Evolutionary conservation across 2,888 invertebrate genomes (phyloP).

Genomic region (Xestia xanthographa): DNA sequence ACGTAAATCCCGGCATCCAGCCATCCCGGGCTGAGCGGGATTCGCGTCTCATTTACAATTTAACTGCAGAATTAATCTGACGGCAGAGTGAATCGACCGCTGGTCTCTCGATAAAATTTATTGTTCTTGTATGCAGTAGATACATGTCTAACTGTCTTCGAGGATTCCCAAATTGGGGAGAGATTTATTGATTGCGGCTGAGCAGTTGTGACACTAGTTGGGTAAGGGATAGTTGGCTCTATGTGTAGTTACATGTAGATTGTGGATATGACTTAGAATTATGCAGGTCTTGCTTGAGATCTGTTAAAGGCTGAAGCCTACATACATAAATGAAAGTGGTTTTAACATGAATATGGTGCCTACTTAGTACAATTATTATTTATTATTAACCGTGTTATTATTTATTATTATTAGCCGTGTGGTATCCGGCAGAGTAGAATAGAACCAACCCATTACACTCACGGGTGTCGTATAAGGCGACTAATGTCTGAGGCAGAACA

Average conservation of each 20-base stretch:
- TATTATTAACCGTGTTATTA: no score
- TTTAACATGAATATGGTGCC: neutral
- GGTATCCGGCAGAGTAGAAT: no score
- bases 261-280: neutral
- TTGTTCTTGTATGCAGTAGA: conserved; percentile 59
- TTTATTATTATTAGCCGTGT: no score
- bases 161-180: conserved; percentile 50
- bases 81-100: conserved; percentile 59
- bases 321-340: neutral
- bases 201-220: conserved; percentile 16
- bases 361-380: neutral
- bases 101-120: conserved; percentile 60
- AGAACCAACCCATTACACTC: no score
- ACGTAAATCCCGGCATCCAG: conserved; percentile 52
- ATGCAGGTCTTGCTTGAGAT: neutral
- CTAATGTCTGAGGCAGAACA: no score
- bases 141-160: conserved; percentile 33
- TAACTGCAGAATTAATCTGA: conserved; percentile 65
- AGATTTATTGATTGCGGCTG: conserved; percentile 55
- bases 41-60: conserved; percentile 66
- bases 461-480: no score
- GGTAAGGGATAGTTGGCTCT: neutral
- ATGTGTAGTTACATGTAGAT: neutral
- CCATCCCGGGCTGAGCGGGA: conserved; percentile 32
- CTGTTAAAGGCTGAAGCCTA: neutral